phyloP scores from a whole-genome alignment of 1,140 invertebrate genomes.

The Pachypeltis micranthus region DNA sequence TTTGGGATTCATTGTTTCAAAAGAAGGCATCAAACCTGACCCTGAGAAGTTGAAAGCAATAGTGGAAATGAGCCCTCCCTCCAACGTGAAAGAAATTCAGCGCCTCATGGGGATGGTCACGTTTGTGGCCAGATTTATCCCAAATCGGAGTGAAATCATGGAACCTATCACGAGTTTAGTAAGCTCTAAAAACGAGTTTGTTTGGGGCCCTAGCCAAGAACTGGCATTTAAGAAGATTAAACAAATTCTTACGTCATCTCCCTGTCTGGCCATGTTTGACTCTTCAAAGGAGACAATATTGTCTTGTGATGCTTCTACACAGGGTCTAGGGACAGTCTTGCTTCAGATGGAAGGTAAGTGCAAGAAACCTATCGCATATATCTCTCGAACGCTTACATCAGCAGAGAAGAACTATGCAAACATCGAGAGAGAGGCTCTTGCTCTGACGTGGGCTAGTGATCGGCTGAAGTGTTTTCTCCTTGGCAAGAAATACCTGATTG shows the following conservation, averaged over 20 bases:
- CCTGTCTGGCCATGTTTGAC: background rate
- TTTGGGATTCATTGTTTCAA: conserved; percentile 31
- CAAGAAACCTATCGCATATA: background rate
- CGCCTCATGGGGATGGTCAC: background rate
- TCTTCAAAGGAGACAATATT: background rate
- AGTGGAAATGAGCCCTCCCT: conserved; percentile 28
- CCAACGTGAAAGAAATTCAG: conserved; percentile 24
- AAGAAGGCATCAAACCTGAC: conserved; percentile 30
- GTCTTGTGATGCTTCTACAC: background rate
- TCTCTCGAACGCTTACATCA: background rate
- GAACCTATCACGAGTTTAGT: background rate
- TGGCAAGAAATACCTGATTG: conserved; percentile 30
- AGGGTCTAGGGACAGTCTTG: background rate
- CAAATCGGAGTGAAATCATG: background rate
- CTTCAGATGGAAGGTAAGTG: background rate
- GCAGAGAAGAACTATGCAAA: conserved; percentile 19
- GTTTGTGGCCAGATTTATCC: background rate
- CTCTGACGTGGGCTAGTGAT: conserved; percentile 22
- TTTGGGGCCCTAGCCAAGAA: background rate
- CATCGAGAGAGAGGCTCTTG: conserved; percentile 30
- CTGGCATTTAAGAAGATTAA: background rate
- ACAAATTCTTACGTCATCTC: background rate
- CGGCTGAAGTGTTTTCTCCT: conserved; percentile 23
- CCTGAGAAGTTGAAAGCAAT: conserved; percentile 34
- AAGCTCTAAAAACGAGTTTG: background rate